A percentile compares a stretch with the other conserved stretches of the same genome.
phyloP scores from a whole-genome alignment of 1,140 invertebrate species.

The Pseudoatta argentina region DNA sequence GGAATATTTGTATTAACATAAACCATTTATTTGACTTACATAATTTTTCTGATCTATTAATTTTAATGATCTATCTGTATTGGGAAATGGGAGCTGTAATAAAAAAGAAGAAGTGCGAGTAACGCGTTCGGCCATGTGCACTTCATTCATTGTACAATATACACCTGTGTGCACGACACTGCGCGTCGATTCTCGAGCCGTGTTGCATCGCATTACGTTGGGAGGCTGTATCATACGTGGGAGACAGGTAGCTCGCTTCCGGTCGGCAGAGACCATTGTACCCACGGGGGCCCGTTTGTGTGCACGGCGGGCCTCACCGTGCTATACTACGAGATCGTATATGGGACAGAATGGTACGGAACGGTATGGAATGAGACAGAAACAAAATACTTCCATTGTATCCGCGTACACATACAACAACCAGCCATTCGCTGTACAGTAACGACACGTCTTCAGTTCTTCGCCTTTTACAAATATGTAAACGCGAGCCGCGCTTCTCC shows the following conservation, averaged over 20 bases:
- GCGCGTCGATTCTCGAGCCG: slow-evolving; percentile 44
- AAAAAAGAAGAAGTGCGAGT: not conserved
- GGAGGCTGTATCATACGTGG: slow-evolving; percentile 85
- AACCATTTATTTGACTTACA: no score
- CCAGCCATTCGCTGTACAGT: not conserved
- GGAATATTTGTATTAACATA: no score
- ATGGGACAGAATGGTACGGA: slow-evolving; percentile 42
- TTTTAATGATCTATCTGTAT: no score
- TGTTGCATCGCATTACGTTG: slow-evolving; percentile 66
- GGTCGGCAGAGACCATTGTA: slow-evolving; percentile 76
- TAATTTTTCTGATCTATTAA: no score
- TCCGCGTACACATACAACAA: not conserved
- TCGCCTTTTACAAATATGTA: slow-evolving; percentile 40
- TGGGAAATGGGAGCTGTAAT: not conserved
- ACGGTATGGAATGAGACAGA: slow-evolving; percentile 33
- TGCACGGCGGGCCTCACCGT: slow-evolving; percentile 19
- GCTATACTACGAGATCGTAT: slow-evolving; percentile 59
- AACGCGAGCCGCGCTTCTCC: slow-evolving; percentile 44
- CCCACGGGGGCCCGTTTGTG: slow-evolving; percentile 37
- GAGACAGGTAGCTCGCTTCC: slow-evolving; percentile 86
- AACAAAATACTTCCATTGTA: slow-evolving; percentile 45
- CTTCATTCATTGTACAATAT: not conserved
- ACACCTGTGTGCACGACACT: slow-evolving; percentile 10
- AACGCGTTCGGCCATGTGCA: not conserved
- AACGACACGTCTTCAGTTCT: not conserved